Conservation (phyloP, 2,888 invertebrate species). For the Lasioglossum malachurum region DNA sequence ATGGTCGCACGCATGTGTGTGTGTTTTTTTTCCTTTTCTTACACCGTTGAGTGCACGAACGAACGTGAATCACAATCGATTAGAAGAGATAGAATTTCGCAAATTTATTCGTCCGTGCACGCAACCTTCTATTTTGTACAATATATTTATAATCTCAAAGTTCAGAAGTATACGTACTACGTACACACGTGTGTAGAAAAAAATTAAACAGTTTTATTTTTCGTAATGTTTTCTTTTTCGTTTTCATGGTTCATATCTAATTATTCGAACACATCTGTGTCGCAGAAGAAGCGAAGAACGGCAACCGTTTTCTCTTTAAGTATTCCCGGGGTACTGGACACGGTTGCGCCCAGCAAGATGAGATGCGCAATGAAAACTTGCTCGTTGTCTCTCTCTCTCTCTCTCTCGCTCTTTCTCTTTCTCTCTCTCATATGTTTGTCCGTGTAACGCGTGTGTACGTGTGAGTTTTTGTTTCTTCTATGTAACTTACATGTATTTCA, state of each 20-base stretch:
- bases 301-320: background rate
- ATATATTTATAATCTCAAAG: background rate
- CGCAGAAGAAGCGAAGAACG: background rate
- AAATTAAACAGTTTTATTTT: background rate
- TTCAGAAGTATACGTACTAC: background rate
- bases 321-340: conserved; percentile 18
- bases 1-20: background rate
- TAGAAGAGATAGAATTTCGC: background rate
- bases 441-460: conserved; percentile 37
- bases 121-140: background rate
- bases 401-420: too few species aligned
- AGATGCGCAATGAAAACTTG: conserved; percentile 21
- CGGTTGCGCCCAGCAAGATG: conserved; percentile 68
- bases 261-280: conserved; percentile 3
- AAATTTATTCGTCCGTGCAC: background rate
- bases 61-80: background rate
- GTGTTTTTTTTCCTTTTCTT: background rate
- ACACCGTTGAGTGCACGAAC: background rate
- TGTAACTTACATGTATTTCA: conserved; percentile 75
- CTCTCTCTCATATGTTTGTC: too few species aligned
- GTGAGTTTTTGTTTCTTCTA: background rate
- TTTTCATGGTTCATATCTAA: background rate
- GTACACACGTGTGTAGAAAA: conserved; percentile 2
- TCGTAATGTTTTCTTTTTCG: background rate
- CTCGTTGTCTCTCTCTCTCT: conserved; percentile 31